These are phyloP conservation scores for Sinocyclocheilus anophthalmus DNA, from an alignment of 2,113 vertebrate genomes.

Conservation along the genomic window DNA sequence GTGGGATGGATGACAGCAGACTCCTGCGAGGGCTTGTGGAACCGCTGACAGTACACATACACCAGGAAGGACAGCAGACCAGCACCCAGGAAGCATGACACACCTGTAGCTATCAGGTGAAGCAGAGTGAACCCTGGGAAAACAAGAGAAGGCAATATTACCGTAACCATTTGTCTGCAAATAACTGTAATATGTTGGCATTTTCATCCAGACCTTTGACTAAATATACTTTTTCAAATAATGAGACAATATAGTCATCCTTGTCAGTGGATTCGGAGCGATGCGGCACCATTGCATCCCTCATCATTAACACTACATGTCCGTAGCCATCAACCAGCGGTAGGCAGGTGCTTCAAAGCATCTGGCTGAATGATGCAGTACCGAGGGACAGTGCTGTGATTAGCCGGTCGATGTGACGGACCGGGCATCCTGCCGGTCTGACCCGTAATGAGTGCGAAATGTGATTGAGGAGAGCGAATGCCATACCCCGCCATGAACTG, in stretches of 20 bases:
- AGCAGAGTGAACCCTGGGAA: conserved; percentile 88
- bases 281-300: background rate
- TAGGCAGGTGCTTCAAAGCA: conserved; percentile 37
- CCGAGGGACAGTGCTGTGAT: conserved; percentile 38
- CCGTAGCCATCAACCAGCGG: conserved; percentile 2
- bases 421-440: conserved; percentile 32
- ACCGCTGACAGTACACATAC: conserved; percentile 92
- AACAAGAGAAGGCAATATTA: conserved; percentile 33
- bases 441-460: conserved; percentile 35
- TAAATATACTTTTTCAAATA: background rate
- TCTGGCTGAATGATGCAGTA: conserved; percentile 36
- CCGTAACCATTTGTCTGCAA: conserved; percentile 9
- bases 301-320: conserved; percentile 46
- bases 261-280: background rate
- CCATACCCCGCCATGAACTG: background rate
- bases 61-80: conserved; percentile 93
- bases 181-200: conserved; percentile 10
- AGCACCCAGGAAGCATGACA: conserved; percentile 95
- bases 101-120: conserved; percentile 92
- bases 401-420: conserved; percentile 26
- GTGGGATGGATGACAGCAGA: conserved; percentile 94
- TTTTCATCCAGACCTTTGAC: background rate
- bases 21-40: conserved; percentile 94
- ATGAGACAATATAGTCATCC: conserved; percentile 20
- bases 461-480: conserved; percentile 1